These are phyloP conservation scores for Clunio marinus DNA, from an alignment of 2,888 invertebrate genomes.

Conservation along the genomic window DNA sequence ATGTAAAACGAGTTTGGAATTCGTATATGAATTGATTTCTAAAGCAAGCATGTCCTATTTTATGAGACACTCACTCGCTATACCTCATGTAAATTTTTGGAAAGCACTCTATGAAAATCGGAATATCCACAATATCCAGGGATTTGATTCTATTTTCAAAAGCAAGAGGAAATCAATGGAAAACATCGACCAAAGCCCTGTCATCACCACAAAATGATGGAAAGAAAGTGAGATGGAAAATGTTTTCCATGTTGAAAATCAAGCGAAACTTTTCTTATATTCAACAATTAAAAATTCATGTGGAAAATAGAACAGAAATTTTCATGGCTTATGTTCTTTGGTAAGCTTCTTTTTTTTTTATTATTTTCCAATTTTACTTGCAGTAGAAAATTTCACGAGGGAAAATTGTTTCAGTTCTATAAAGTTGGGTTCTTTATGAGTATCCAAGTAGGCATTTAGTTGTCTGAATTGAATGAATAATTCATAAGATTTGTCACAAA, in stretches of 20 bases:
- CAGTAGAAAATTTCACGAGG: not conserved
- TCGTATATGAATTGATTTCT: not conserved
- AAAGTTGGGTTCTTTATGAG: too few species aligned
- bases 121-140: too few species aligned
- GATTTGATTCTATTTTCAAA: not conserved
- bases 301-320: slow-evolving; percentile 3
- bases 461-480: not conserved
- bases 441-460: too few species aligned
- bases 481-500: slow-evolving; percentile 2
- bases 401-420: not conserved
- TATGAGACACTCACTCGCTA: too few species aligned
- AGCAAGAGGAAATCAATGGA: too few species aligned
- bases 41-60: too few species aligned
- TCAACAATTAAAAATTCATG: slow-evolving; percentile 23
- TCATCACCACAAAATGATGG: not conserved
- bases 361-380: not conserved
- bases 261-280: not conserved
- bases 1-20: not conserved
- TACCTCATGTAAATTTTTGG: too few species aligned
- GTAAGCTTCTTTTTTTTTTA: not conserved
- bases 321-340: too few species aligned
- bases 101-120: too few species aligned
- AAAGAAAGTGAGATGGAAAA: not conserved
- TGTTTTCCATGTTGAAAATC: not conserved
- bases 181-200: too few species aligned